phyloP scores from a whole-genome alignment of 2,113 vertebrate species.

The Hemichromis elongatus region DNA sequence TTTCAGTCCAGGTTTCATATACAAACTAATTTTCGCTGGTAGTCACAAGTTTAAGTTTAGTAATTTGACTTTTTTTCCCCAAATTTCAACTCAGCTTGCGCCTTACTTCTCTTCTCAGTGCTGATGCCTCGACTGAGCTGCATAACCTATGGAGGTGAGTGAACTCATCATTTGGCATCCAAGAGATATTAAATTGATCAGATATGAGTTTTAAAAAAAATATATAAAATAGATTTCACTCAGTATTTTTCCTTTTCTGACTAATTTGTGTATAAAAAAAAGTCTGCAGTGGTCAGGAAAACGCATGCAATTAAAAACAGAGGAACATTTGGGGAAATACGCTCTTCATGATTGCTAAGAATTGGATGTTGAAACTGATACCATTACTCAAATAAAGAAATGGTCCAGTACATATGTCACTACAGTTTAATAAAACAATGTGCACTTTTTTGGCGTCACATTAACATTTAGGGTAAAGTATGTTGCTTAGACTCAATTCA shows the following conservation, averaged over 20 bases:
- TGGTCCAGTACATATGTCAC: accelerated
- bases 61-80: accelerated
- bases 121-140: neutral
- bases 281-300: accelerated
- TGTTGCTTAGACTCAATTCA: accelerated
- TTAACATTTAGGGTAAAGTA: accelerated
- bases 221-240: accelerated
- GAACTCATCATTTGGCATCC: accelerated
- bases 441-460: accelerated
- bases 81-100: accelerated
- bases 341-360: accelerated
- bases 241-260: accelerated
- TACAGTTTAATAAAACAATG: accelerated
- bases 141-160: accelerated
- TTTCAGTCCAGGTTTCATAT: accelerated
- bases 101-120: accelerated
- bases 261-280: accelerated
- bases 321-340: accelerated
- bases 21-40: accelerated
- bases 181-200: accelerated
- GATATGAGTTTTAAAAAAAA: accelerated
- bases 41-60: accelerated
- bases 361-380: accelerated
- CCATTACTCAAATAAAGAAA: accelerated
- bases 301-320: accelerated